Evolutionary conservation across 2,888 invertebrate species (phyloP).

Genomic region (Lycaena phlaeas): DNA sequence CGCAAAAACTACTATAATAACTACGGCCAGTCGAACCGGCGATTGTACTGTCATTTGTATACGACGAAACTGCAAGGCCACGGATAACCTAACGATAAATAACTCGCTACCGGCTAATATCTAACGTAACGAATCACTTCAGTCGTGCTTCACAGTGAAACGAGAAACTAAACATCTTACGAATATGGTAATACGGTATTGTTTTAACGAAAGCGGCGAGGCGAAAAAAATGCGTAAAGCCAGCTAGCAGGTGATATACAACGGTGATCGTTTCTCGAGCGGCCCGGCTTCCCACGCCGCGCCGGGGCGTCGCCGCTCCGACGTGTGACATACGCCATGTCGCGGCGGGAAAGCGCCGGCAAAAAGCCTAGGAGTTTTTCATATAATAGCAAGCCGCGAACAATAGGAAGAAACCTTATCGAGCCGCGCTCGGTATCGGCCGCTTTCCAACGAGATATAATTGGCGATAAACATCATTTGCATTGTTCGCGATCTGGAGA

Average conservation of each 20-base stretch:
- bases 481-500: constrained; percentile 61
- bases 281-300: constrained; percentile 31
- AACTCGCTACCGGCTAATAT: background rate
- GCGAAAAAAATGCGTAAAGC: background rate
- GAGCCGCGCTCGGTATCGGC: constrained; percentile 38
- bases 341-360: constrained; percentile 56
- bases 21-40: background rate
- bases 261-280: constrained; percentile 2
- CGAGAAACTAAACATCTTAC: too few species aligned
- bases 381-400: constrained; percentile 34
- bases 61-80: background rate
- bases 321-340: constrained; percentile 23
- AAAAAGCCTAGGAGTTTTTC: constrained; percentile 42
- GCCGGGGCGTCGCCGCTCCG: constrained; percentile 14
- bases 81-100: background rate
- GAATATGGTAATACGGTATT: too few species aligned
- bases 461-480: constrained; percentile 61
- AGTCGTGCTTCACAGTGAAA: too few species aligned
- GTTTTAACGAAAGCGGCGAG: background rate
- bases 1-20: background rate
- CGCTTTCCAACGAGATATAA: constrained; percentile 54
- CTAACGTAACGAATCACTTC: background rate
- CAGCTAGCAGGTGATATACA: background rate
- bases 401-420: constrained; percentile 64
- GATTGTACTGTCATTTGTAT: constrained; percentile 6